A percentile compares a stretch with the other conserved stretches of the same genome.
phyloP scores from a whole-genome alignment of 2,113 vertebrate species.

The Stigmatopora argus region DNA sequence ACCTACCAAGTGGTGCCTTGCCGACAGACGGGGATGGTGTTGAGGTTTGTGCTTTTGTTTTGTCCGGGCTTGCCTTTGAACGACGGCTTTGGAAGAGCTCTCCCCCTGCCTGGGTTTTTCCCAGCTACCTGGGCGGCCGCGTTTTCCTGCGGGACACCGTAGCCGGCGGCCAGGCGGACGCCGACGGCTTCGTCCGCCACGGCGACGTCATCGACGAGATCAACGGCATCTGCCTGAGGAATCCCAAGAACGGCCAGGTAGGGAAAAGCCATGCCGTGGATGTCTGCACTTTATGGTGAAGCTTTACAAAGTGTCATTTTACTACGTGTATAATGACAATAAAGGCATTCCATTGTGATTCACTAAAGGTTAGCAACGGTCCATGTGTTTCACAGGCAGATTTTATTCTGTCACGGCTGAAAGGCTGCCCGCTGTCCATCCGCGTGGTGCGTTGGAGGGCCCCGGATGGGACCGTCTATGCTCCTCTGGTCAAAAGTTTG shows the following conservation, averaged over 20 bases:
- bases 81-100: no score
- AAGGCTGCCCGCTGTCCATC: slow-evolving; percentile 64
- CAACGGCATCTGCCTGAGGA: slow-evolving; percentile 73
- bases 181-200: slow-evolving; percentile 64
- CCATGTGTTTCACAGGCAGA: slow-evolving; percentile 56
- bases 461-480: slow-evolving; percentile 55
- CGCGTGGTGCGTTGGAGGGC: slow-evolving; percentile 64
- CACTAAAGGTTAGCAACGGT: no score
- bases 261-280: not conserved
- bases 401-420: slow-evolving; percentile 64
- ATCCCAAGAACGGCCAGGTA: slow-evolving; percentile 71
- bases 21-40: slow-evolving; percentile 64
- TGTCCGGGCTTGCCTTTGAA: no score
- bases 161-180: slow-evolving; percentile 68
- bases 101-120: not conserved
- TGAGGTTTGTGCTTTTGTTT: slow-evolving; percentile 64
- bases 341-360: no score
- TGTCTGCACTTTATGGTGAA: no score
- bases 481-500: slow-evolving; percentile 70
- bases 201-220: slow-evolving; percentile 79
- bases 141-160: slow-evolving; percentile 73
- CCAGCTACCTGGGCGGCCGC: slow-evolving; percentile 70
- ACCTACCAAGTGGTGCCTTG: slow-evolving; percentile 75
- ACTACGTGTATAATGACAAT: not conserved
- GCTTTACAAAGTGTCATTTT: not conserved